A percentile compares a stretch with the other conserved stretches of the same genome.
Evolutionary conservation across 2,113 vertebrate species (phyloP).

Genomic region (Apodemus sylvaticus): DNA sequence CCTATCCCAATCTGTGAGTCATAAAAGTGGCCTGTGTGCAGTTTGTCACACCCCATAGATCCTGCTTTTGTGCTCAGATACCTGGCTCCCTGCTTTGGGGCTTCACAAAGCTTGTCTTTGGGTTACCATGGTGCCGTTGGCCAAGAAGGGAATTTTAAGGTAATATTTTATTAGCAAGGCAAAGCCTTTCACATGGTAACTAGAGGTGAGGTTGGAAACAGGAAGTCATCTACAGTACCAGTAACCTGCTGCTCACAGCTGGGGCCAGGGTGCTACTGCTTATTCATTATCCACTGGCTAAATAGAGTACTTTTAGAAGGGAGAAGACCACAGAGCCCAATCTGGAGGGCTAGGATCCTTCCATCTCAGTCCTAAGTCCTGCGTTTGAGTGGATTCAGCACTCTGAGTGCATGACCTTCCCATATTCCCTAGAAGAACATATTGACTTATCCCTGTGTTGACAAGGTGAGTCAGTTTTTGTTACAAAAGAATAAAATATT

Average conservation of each 20-base stretch:
- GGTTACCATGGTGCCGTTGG: background rate
- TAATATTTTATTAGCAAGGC: background rate
- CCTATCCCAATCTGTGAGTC: background rate
- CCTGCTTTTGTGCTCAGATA: background rate
- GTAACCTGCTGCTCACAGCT: background rate
- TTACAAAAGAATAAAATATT: background rate
- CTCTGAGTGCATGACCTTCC: background rate
- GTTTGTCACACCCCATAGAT: background rate
- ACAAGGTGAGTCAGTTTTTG: background rate
- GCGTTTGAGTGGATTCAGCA: background rate
- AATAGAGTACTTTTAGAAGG: background rate
- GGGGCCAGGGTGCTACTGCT: background rate
- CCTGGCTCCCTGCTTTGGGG: background rate
- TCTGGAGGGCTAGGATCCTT: too few species aligned
- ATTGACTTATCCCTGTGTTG: background rate
- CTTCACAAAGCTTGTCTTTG: background rate
- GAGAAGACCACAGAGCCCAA: background rate
- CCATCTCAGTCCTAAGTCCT: background rate
- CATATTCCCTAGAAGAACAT: fast-evolving
- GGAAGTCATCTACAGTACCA: background rate
- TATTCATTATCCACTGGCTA: background rate
- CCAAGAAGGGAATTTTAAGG: background rate
- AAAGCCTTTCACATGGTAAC: background rate
- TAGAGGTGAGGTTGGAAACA: background rate
- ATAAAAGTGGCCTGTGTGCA: background rate